phyloP scores from a whole-genome alignment of 2,113 vertebrate species.

The Seriola quinqueradiata region DNA sequence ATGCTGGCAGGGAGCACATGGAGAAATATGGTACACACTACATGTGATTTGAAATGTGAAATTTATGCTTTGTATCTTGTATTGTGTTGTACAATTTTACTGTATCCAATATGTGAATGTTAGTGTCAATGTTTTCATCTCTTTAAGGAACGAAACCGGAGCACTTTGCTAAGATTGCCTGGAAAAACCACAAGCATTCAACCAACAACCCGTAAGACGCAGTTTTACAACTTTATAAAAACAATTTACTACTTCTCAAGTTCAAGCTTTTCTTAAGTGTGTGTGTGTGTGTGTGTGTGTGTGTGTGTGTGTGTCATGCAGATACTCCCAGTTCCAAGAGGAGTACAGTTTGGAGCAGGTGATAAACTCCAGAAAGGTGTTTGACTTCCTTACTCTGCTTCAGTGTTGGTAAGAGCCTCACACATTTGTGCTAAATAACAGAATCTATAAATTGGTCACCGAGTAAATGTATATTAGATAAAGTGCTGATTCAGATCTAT shows the following conservation, averaged over 20 bases:
- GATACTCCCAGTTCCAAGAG: conserved; percentile 94
- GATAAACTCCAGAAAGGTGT: conserved; percentile 88
- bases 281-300: neutral
- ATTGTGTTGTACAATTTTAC: neutral
- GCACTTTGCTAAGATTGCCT: conserved; percentile 98
- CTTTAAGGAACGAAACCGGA: conserved; percentile 91
- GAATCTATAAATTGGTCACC: neutral
- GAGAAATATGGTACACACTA: conserved; percentile 91
- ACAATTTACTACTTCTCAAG: neutral
- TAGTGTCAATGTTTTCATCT: conserved; percentile 35
- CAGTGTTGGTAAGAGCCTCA: conserved; percentile 94
- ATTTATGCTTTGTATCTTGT: neutral
- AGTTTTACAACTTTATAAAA: neutral
- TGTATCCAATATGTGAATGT: neutral
- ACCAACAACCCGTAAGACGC: conserved; percentile 93
- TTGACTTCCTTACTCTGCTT: conserved; percentile 92
- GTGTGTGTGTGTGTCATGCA: conserved; percentile 54
- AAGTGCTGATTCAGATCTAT: neutral
- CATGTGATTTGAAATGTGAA: neutral
- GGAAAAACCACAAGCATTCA: conserved; percentile 99
- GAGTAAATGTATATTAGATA: neutral
- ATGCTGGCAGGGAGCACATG: conserved; percentile 94
- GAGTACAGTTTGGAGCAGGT: conserved; percentile 94
- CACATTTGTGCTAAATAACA: neutral
- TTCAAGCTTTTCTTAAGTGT: neutral